Evolutionary conservation across 2,888 invertebrate genomes (phyloP).

Genomic region (Drosophila falleni): DNA sequence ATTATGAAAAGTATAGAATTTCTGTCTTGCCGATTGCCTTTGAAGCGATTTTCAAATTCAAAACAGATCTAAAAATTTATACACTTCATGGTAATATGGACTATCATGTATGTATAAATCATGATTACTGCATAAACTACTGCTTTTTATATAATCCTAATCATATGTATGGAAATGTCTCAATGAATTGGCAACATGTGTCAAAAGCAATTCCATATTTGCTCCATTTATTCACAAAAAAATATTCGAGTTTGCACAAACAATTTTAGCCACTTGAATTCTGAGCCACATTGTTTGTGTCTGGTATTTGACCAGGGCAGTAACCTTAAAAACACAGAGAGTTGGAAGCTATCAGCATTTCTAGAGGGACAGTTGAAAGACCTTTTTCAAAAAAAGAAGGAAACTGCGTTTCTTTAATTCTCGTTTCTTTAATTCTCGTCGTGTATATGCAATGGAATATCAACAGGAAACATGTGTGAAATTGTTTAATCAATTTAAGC

Average conservation of each 20-base stretch:
- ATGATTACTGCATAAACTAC: too few relatives aligned
- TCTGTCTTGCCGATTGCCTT: neutral
- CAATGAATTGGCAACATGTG: neutral
- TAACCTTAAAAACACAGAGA: constrained; percentile 20
- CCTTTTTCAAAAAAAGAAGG: neutral
- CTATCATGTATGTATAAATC: neutral
- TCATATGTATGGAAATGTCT: neutral
- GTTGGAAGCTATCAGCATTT: constrained; percentile 5
- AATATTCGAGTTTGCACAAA: constrained; percentile 10
- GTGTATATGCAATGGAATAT: constrained; percentile 16
- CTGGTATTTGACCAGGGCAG: neutral
- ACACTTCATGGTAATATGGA: too few relatives aligned
- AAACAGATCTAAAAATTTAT: too few relatives aligned
- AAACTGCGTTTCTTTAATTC: neutral
- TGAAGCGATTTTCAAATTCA: neutral
- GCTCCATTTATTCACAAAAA: neutral
- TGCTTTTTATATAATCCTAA: neutral
- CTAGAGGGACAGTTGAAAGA: constrained; percentile 26
- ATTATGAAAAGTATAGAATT: neutral
- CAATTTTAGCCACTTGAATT: constrained; percentile 11
- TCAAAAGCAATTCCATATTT: neutral
- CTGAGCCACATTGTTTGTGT: constrained; percentile 8
- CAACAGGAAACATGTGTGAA: constrained; percentile 33
- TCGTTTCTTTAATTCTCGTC: constrained; percentile 9
- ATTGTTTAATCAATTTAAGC: constrained; percentile 39